Base-by-base conservation (phyloP, 2,113 vertebrate genomes). In the Clarias magur region DNA sequence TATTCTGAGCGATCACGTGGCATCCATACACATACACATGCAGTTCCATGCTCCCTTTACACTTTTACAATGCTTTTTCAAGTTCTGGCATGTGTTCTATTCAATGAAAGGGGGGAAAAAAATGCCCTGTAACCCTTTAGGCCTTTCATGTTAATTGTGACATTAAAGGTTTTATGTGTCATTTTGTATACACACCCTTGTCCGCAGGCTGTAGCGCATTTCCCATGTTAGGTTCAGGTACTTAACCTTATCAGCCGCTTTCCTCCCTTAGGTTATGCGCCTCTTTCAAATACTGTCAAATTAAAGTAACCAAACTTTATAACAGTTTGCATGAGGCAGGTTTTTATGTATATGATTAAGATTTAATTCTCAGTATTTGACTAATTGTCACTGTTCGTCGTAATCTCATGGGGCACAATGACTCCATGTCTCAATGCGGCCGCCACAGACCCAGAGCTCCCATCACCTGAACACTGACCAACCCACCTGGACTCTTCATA, bases 151-250 rank as follows among this genome's bases (percentile, higher is more conserved):
- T 59, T 56, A 68, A 60, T 82, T 73, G 48, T 23, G 86, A 72
- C 65, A 11, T 70, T 80, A 15, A 34, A 73, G 48, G 53, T 75
- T 65, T 88, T 80, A 83, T 89, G 86, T 88, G 89, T 81, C 65
- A 68, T 80, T 86, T 83, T 67, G 84, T 80, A 60, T 67, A 83
- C 56, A 42, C 60, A 65, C 30, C 73, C 70, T 70, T 70, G 63
- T 79, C 86, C 84, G 19, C 15, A 9, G 63, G 89, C 86, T 70
- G n/a, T 68, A 38, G 54, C 62, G 38, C 25, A 1, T 67, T 82
- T 68, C 59, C 63, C 84, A 54, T 59, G 30, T 62, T 80, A 19
- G 53, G 13, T 16, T 57, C 9, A 80, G 16, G 27, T 80, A 19
- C 53, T 30, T 8, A 34, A 38, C 30, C 34, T 38, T 38, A 25